These are phyloP conservation scores for Caerostris extrusa DNA, from an alignment of 1,140 invertebrate genomes.

Conservation along the genomic window DNA sequence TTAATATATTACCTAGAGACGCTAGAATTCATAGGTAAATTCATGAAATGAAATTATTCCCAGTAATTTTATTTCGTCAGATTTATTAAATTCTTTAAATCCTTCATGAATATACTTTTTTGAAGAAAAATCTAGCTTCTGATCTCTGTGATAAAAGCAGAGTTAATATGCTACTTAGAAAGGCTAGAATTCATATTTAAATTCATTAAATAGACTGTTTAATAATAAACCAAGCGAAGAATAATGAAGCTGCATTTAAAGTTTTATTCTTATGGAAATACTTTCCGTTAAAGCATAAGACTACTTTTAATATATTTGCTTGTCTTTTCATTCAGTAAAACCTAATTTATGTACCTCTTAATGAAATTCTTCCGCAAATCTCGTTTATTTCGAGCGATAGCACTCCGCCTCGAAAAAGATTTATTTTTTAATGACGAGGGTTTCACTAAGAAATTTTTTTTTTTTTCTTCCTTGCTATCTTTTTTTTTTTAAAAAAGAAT, in stretches of 20 bases:
- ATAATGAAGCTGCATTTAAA: neutral
- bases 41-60: too few relatives aligned
- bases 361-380: conserved; percentile 18
- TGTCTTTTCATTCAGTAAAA: neutral
- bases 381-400: conserved; percentile 11
- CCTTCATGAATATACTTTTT: too few relatives aligned
- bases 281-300: neutral
- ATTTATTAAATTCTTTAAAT: too few relatives aligned
- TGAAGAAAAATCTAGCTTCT: too few relatives aligned
- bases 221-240: neutral
- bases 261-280: neutral
- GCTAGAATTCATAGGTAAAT: too few relatives aligned
- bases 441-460: neutral
- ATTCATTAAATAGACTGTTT: too few relatives aligned
- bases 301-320: conserved; percentile 4
- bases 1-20: too few relatives aligned
- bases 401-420: neutral
- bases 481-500: neutral
- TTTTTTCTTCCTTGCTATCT: neutral
- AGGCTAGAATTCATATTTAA: too few relatives aligned
- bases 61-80: too few relatives aligned
- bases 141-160: too few relatives aligned
- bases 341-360: conserved; percentile 10
- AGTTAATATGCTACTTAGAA: too few relatives aligned
- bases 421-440: neutral